Evolutionary conservation across 1,140 invertebrate species (phyloP), one percentile per base, ranked within the genome.

Genomic region (Eubasilissa regina): DNA sequence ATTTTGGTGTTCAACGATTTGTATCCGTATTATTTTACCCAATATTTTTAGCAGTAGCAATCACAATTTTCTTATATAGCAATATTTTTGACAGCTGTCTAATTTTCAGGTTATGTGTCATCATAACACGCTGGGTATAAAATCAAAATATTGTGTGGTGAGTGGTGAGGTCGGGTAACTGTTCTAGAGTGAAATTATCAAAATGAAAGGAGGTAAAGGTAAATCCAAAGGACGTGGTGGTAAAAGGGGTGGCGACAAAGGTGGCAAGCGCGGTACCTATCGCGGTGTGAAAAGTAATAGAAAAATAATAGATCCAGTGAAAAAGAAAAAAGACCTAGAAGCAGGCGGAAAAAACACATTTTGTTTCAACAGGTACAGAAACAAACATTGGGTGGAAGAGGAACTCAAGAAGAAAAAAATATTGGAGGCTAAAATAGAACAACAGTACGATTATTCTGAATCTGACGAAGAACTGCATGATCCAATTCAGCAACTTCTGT

Each of bases 381-480:
- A 89, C 75, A 88, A 87, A 78, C 87, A 88, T 72, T 86, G 86
- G 76, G 80, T 87, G 10, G 87, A 87, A 82, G 87, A 89, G 83
- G 86, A 87, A 72, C 79, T 88, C 7, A 78, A 80, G 6, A 88
- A 87, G 73, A 88, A 87, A 75, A 85, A 83, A 53, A 83, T 84
- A 77, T 75, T 89, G 74, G 87, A 89, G 76, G 83, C 84, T 53
- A 86, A 84, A 76, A 55, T 81, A 7, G 78, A 85, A 53, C 80
- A 87, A 72, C 82, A 85, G 75, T 79, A 82, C 13, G 82, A 83
- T 1, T 86, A 82, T 83, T 87, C 87, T 0, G 88, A 89, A 13
- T 89, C 80, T 25, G 88, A 84, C 85, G 86, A 91, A 35, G 90
- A 91, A 77, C 88, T 90, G 66, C 87, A 89, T 77, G 87, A 93